phyloP scores from a whole-genome alignment of 2,888 invertebrate species.

The Scaptomyza polygonia region DNA sequence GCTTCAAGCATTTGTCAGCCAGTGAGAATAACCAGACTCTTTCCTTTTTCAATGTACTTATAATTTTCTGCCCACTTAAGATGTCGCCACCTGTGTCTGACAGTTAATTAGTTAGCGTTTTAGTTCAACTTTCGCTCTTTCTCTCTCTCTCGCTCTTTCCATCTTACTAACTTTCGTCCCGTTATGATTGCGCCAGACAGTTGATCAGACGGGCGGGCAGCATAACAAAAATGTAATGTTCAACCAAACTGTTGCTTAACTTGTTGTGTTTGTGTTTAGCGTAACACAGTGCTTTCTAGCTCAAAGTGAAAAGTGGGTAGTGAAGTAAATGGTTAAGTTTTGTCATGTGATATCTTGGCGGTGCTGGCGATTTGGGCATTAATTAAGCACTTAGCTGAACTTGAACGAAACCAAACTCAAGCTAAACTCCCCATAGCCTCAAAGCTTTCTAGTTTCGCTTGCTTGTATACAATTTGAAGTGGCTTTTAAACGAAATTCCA shows the following conservation, averaged over 20 bases:
- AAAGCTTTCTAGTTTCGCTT: too few species aligned
- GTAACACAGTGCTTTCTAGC: too few species aligned
- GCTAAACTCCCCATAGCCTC: too few species aligned
- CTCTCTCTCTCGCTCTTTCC: not conserved
- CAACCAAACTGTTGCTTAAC: constrained; percentile 13
- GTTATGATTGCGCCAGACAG: constrained; percentile 53
- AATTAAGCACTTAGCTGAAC: not conserved
- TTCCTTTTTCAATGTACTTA: too few species aligned
- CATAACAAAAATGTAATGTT: not conserved
- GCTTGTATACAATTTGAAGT: too few species aligned
- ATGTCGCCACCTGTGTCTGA: constrained; percentile 32
- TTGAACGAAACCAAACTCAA: not conserved
- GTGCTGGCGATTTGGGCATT: not conserved
- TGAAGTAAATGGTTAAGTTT: too few species aligned
- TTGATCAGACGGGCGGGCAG: constrained; percentile 7
- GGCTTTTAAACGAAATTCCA: too few species aligned
- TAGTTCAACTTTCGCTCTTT: constrained; percentile 1
- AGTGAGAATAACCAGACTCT: too few species aligned
- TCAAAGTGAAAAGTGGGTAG: too few species aligned
- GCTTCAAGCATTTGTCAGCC: too few species aligned
- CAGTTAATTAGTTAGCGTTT: constrained; percentile 55
- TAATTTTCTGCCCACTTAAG: not conserved
- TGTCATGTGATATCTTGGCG: not conserved
- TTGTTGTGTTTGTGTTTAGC: too few species aligned
- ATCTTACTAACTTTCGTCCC: not conserved